Evolutionary conservation across 2,113 vertebrate genomes (phyloP), one percentile per base, ranked within the genome.

Genomic region (Bufo bufo): DNA sequence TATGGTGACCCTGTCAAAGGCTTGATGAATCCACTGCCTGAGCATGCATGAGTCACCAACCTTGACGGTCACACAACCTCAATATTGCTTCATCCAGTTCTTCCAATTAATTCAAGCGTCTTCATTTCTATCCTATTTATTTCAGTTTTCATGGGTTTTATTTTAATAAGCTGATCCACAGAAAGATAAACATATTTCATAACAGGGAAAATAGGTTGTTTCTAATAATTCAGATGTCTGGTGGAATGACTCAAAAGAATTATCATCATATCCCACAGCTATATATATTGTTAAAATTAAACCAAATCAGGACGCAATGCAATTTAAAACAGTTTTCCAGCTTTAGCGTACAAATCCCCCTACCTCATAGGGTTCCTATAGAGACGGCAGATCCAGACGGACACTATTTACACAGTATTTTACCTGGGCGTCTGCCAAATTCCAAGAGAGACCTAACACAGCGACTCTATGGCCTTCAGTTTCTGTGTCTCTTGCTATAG

Each of bases 21-120:
- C 61, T 47, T 69, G 77, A 80, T 81, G 77, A 87, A 87, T 87
- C 6, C 2, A 17, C 47, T 58, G 85, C 77, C 85, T 87, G 49
- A 47, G 75, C 77, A 87, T 71, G n/a, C 47, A 58, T 71, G 85
- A 87, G 17, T 87, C 85, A 87, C 63, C 5, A 66, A 58, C 50
- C 49, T 58, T 56, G 50, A 87, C 80, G 75, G 85, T 87, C 85
- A 87, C 85, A 79, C 74, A 78, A 47, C 16, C 77, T 80, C 59
- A 66, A 86, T 77, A 78, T 77, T 80, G 59, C 58, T 79, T 54
- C 77, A 71, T 63, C 50, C 54, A 80, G 12, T 79, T 43, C 45
- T 58, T 50, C 45, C 58, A 80, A 56, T 69, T 54, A 66, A 69
- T 79, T 77, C 49, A 61, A 65, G 49, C 12, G 47, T 20, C 83